phyloP scores from a whole-genome alignment of 2,113 vertebrate genomes.

The Trachemys scripta region DNA sequence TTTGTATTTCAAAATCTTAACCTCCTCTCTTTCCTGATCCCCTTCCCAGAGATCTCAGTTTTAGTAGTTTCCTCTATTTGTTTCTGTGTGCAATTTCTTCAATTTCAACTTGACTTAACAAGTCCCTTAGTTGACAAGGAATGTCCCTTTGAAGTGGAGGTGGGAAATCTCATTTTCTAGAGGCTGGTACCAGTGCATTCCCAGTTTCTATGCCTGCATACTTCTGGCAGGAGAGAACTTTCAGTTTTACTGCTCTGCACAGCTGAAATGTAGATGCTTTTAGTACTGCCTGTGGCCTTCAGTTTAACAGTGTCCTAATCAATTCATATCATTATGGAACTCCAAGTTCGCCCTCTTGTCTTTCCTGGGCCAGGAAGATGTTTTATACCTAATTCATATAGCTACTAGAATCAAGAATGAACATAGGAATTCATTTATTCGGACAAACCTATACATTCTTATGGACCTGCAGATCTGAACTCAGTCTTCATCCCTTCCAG shows the following conservation, averaged over 20 bases:
- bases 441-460: neutral
- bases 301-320: neutral
- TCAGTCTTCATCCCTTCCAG: neutral
- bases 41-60: neutral
- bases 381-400: neutral
- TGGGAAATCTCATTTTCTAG: neutral
- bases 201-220: neutral
- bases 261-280: constrained; percentile 3
- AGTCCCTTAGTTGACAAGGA: neutral
- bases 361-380: neutral
- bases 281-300: neutral
- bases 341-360: neutral
- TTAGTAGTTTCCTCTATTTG: neutral
- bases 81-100: neutral
- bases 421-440: neutral
- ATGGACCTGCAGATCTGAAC: neutral
- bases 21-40: neutral
- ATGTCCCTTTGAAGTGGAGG: neutral
- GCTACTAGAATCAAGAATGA: neutral
- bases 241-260: neutral
- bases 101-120: neutral
- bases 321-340: neutral
- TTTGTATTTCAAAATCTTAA: neutral
- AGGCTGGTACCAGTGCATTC: neutral
- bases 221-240: neutral